phyloP scores from a whole-genome alignment of 2,797 vertebrate genomes.

The Echiichthys vipera region DNA sequence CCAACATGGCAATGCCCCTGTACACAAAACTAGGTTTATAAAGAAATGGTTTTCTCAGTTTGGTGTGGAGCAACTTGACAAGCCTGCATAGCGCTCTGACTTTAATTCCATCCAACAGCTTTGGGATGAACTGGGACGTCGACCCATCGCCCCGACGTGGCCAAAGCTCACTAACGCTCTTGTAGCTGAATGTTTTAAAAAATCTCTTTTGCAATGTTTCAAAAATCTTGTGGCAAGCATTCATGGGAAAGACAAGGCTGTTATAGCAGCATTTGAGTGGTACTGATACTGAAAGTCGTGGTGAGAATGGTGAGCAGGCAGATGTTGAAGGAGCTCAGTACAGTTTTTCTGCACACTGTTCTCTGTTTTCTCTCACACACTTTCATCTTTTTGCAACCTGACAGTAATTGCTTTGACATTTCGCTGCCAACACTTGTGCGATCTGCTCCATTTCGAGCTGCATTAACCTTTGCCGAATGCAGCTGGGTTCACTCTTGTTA shows the following conservation, averaged over 20 bases:
- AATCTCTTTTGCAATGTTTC: not conserved
- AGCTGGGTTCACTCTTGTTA: slow-evolving; percentile 22
- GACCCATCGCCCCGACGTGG: not conserved
- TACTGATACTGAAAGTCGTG: no score
- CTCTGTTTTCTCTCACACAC: not conserved
- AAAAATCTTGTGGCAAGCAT: not conserved
- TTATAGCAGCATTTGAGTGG: not conserved
- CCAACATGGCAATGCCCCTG: not conserved
- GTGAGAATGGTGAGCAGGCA: not conserved
- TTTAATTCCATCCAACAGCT: not conserved
- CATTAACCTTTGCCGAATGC: slow-evolving; percentile 66
- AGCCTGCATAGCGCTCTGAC: not conserved
- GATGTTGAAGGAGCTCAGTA: not conserved
- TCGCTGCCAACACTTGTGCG: slow-evolving; percentile 30
- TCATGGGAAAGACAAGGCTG: not conserved
- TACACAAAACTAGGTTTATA: not conserved
- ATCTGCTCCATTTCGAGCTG: slow-evolving; percentile 27
- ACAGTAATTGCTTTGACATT: slow-evolving; percentile 74
- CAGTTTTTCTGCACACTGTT: not conserved
- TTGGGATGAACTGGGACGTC: not conserved
- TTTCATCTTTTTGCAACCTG: slow-evolving; percentile 34
- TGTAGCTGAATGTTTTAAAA: not conserved
- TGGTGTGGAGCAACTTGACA: not conserved
- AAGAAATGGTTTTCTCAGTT: not conserved
- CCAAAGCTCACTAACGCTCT: not conserved